Conservation (phyloP, 2,797 vertebrate genomes). For the Anas flavirostris region DNA sequence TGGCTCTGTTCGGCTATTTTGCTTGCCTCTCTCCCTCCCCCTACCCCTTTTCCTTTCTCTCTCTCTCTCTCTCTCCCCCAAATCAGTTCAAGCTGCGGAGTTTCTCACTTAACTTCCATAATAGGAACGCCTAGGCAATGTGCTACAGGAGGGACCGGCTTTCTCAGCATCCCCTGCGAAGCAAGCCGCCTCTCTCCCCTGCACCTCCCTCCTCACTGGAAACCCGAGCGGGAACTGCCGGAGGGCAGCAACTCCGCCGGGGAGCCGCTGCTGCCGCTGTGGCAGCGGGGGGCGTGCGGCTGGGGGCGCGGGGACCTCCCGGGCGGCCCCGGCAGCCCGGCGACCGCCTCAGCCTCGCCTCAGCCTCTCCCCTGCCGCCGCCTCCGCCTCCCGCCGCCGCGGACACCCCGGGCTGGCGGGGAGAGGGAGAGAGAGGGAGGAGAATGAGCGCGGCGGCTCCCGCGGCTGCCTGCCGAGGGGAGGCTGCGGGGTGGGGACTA, state of each 20-base stretch:
- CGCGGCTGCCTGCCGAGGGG: conserved; percentile 48
- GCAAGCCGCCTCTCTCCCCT: neutral
- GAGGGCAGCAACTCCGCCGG: conserved; percentile 45
- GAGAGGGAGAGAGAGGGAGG: conserved; percentile 69
- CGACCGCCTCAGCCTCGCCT: neutral
- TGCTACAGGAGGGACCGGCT: conserved; percentile 46
- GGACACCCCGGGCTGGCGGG: conserved; percentile 55
- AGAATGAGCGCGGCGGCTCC: conserved; percentile 55
- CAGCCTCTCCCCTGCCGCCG: conserved; percentile 33
- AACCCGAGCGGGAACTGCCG: neutral
- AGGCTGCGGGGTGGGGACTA: conserved; percentile 63
- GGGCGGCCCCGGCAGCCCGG: neutral
- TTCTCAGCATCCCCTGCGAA: conserved; percentile 73
- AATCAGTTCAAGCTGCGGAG: conserved; percentile 74
- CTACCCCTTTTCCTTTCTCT: neutral
- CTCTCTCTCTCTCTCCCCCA: conserved; percentile 40
- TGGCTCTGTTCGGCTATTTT: conserved; percentile 61
- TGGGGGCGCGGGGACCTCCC: neutral
- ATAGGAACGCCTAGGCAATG: conserved; percentile 64
- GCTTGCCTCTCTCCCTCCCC: conserved; percentile 65
- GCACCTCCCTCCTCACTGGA: conserved; percentile 69
- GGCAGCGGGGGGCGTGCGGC: conserved; percentile 1
- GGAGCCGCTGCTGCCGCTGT: conserved; percentile 44
- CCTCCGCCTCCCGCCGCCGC: conserved; percentile 36
- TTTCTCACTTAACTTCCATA: conserved; percentile 78